Evolutionary conservation across 2,113 vertebrate genomes (phyloP).

Genomic region (Gobius niger): DNA sequence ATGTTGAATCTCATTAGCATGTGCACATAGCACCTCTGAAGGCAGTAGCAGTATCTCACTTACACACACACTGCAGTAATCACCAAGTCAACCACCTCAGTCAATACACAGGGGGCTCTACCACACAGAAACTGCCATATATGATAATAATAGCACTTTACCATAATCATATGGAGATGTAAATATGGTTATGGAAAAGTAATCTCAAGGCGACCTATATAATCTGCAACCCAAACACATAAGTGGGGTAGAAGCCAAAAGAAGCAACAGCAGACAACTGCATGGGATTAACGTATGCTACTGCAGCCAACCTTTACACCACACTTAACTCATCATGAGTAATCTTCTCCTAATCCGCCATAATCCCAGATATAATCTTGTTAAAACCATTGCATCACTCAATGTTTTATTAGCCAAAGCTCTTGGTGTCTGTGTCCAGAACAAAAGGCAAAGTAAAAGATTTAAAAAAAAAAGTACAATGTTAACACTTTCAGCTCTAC

Average conservation of each 20-base stretch:
- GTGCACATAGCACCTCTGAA: constrained; percentile 36
- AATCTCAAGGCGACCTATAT: constrained; percentile 15
- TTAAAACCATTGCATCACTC: constrained; percentile 49
- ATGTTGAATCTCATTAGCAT: constrained; percentile 45
- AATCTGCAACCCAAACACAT: constrained; percentile 6
- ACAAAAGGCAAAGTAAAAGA: constrained; percentile 6
- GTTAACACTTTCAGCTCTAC: no score
- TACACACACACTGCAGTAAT: constrained; percentile 21
- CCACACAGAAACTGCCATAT: not conserved
- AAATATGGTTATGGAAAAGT: constrained; percentile 11
- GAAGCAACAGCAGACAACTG: constrained; percentile 4
- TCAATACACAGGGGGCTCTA: constrained; percentile 10
- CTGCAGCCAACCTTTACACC: constrained; percentile 47
- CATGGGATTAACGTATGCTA: constrained; percentile 3
- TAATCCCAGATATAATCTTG: constrained; percentile 55
- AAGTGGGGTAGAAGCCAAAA: constrained; percentile 4
- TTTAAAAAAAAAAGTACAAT: no score
- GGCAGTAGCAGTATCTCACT: constrained; percentile 28
- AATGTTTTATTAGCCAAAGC: constrained; percentile 37
- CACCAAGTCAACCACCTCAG: constrained; percentile 33
- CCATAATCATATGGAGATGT: not conserved
- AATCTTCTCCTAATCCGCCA: constrained; percentile 58
- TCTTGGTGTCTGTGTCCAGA: not conserved
- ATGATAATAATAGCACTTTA: not conserved
- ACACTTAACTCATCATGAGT: constrained; percentile 33